These are phyloP conservation scores for Trachelus stipa DNA, from an alignment of 2,888 invertebrate species.

Conservation along the genomic window DNA sequence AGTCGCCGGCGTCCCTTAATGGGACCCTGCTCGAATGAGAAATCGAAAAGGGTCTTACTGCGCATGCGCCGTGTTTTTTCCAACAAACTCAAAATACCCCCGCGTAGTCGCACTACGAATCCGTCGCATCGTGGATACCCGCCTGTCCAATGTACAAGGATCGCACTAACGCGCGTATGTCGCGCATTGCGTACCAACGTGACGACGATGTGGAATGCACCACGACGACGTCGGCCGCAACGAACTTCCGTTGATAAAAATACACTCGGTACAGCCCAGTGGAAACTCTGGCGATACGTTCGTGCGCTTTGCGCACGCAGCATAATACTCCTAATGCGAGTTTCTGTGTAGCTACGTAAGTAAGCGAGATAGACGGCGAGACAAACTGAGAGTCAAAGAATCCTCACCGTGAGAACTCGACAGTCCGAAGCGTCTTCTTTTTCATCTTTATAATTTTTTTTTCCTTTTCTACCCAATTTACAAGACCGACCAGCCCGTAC, in stretches of 20 bases:
- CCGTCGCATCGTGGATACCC: neutral
- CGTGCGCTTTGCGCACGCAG: neutral
- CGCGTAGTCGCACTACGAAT: neutral
- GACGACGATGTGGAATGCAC: conserved; percentile 51
- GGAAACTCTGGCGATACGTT: conserved; percentile 18
- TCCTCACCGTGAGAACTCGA: neutral
- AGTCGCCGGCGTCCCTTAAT: neutral
- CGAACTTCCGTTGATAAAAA: conserved; percentile 67
- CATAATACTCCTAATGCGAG: neutral
- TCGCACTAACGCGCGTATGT: neutral
- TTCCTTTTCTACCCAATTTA: neutral
- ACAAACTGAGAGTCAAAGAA: neutral
- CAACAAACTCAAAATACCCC: neutral
- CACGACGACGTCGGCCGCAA: conserved; percentile 55
- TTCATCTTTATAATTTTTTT: neutral
- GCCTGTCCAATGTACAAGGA: neutral
- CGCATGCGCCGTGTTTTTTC: neutral
- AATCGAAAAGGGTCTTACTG: neutral
- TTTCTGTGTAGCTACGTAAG: neutral
- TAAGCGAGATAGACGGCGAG: neutral
- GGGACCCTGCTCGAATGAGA: neutral
- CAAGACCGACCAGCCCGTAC: neutral
- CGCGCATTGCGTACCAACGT: neutral
- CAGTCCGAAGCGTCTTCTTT: neutral
- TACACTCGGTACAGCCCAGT: conserved; percentile 57